Conservation (phyloP, 35 echinoderm and acorn worm species). For the Anneissia japonica region DNA sequence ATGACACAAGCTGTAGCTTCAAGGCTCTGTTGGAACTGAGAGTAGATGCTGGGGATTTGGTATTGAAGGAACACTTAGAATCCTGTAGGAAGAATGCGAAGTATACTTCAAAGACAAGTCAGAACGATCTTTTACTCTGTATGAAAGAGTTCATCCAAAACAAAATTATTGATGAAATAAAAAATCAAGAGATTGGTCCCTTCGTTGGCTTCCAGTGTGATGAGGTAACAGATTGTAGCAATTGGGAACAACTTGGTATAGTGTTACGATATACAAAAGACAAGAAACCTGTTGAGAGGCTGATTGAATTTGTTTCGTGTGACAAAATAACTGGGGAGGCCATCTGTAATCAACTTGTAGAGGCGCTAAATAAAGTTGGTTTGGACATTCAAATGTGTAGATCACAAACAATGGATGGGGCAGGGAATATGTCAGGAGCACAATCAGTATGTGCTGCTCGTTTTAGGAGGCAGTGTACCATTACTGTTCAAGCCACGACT, state of each 20-base stretch:
- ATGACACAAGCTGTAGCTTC: conserved; percentile 38
- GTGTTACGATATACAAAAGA: conserved; percentile 34
- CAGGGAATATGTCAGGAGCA: too few relatives aligned
- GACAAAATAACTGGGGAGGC: conserved; percentile 17
- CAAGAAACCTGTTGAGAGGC: conserved; percentile 34
- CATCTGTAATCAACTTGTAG: conserved; percentile 9
- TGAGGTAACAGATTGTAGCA: conserved; percentile 53
- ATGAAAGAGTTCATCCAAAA: conserved; percentile 27
- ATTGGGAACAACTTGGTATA: conserved; percentile 60
- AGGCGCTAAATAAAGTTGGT: not conserved
- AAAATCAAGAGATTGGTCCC: conserved; percentile 10
- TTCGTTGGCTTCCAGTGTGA: conserved; percentile 37
- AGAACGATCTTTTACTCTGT: too few relatives aligned
- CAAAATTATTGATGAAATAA: conserved; percentile 31
- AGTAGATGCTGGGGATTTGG: conserved; percentile 21
- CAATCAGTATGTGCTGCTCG: not conserved
- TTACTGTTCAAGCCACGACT: conserved; percentile 49
- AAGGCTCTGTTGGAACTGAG: conserved; percentile 37
- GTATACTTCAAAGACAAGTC: conserved; percentile 34
- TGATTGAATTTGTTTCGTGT: conserved; percentile 43
- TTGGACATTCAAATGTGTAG: too few relatives aligned
- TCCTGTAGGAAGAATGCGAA: conserved; percentile 10
- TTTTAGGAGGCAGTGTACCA: conserved; percentile 37
- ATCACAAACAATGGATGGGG: too few relatives aligned
- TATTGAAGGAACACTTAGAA: conserved; percentile 6